Evolutionary conservation across 2,888 invertebrate genomes (phyloP).

Genomic region (Tortrix viridana): DNA sequence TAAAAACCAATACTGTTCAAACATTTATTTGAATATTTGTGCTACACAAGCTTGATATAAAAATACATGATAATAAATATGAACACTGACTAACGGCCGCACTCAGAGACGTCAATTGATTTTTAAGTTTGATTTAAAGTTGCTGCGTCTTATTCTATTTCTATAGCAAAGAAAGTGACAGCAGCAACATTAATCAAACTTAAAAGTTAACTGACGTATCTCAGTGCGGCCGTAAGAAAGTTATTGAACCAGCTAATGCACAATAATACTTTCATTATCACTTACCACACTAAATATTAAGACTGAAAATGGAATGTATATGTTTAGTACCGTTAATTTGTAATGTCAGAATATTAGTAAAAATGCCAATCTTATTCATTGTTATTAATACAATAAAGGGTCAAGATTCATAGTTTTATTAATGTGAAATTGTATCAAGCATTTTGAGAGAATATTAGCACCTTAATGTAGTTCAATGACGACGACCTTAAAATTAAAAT

Average conservation of each 20-base stretch:
- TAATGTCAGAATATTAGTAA: neutral
- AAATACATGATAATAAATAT: slow-evolving; percentile 82
- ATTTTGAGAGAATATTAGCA: slow-evolving; percentile 50
- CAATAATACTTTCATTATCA: slow-evolving; percentile 79
- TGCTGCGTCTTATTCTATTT: no score
- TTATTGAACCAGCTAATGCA: slow-evolving; percentile 71
- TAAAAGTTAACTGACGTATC: no score
- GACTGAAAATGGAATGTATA: slow-evolving; percentile 59
- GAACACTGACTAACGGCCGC: slow-evolving; percentile 79
- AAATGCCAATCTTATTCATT: no score
- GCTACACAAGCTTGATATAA: slow-evolving; percentile 83
- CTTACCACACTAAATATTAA: slow-evolving; percentile 60
- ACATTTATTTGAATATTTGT: slow-evolving; percentile 83
- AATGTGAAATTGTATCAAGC: neutral
- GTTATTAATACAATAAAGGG: neutral
- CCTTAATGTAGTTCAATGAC: slow-evolving; percentile 53
- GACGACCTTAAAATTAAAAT: slow-evolving; percentile 52
- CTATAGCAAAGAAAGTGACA: no score
- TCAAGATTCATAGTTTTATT: slow-evolving; percentile 1
- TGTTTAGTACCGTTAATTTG: slow-evolving; percentile 41
- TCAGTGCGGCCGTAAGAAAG: slow-evolving; percentile 72
- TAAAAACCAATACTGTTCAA: slow-evolving; percentile 58
- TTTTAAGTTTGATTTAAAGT: no score
- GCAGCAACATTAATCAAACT: no score
- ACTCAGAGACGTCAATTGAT: no score